Percentiles rank a stretch among this genome's conserved stretches.
Conservation (phyloP, 2,113 vertebrate species). For the Lophura nycthemera region DNA sequence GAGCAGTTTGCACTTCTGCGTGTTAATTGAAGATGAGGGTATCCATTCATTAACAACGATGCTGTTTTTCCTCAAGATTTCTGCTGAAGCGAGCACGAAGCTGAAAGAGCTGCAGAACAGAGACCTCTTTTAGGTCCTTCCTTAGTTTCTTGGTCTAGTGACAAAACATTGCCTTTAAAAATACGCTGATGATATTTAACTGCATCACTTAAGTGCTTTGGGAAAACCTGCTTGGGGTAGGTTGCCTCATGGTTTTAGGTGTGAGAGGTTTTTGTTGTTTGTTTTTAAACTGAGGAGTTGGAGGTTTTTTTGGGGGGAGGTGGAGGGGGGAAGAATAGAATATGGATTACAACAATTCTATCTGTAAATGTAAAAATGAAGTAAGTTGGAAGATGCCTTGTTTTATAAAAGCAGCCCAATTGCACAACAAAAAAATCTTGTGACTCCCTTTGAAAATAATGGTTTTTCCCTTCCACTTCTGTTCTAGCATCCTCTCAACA, state of each 20-base stretch:
- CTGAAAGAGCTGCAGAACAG: neutral
- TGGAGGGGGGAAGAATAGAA: neutral
- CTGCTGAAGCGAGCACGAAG: neutral
- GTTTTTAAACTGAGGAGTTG: neutral
- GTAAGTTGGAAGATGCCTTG: neutral
- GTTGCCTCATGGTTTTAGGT: neutral
- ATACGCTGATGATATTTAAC: neutral
- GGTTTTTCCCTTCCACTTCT: slow-evolving; percentile 53
- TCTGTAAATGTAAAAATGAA: neutral
- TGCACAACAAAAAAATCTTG: neutral
- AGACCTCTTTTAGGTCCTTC: neutral
- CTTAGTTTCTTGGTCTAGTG: neutral
- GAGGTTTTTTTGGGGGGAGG: too few species aligned
- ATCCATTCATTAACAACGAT: neutral
- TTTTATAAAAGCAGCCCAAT: neutral
- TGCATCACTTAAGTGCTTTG: neutral
- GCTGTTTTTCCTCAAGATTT: neutral
- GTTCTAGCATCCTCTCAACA: slow-evolving; percentile 77
- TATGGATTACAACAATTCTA: neutral
- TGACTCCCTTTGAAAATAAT: slow-evolving; percentile 65
- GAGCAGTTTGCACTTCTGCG: neutral
- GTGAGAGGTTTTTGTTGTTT: neutral
- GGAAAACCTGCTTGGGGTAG: neutral
- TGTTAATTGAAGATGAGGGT: neutral
- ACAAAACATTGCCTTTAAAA: neutral